phyloP scores from a whole-genome alignment of 2,888 invertebrate genomes.

The Harpalus rubripes region DNA sequence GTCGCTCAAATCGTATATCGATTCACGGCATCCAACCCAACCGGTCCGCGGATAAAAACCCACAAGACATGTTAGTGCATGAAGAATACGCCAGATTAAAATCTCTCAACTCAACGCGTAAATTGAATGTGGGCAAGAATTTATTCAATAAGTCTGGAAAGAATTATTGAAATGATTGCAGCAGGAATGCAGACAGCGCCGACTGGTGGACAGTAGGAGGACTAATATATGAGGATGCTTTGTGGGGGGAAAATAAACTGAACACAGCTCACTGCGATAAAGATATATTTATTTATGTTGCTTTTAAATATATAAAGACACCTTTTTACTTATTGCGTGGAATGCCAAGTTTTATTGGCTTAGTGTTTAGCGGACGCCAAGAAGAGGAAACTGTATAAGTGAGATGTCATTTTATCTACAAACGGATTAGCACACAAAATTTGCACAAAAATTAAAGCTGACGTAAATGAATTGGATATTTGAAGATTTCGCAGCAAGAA shows the following conservation, averaged over 20 bases:
- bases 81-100: slow-evolving; percentile 55
- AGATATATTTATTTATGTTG: no score
- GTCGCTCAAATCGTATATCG: slow-evolving; percentile 65
- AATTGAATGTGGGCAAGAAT: slow-evolving; percentile 66
- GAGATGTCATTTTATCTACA: no score
- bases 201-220: slow-evolving; percentile 45
- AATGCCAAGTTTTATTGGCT: no score
- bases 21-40: slow-evolving; percentile 30
- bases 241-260: neutral
- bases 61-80: slow-evolving; percentile 9
- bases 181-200: slow-evolving; percentile 18
- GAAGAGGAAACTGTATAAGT: no score
- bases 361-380: no score
- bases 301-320: no score
- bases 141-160: slow-evolving; percentile 65
- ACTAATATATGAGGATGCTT: neutral
- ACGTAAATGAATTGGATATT: no score
- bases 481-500: no score
- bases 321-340: no score
- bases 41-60: neutral
- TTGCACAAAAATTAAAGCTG: no score
- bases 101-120: slow-evolving; percentile 58
- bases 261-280: neutral
- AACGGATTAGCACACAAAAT: no score
- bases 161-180: slow-evolving; percentile 56